Conservation (phyloP, 2,113 vertebrate genomes). For the Spizaetus ornatus region DNA sequence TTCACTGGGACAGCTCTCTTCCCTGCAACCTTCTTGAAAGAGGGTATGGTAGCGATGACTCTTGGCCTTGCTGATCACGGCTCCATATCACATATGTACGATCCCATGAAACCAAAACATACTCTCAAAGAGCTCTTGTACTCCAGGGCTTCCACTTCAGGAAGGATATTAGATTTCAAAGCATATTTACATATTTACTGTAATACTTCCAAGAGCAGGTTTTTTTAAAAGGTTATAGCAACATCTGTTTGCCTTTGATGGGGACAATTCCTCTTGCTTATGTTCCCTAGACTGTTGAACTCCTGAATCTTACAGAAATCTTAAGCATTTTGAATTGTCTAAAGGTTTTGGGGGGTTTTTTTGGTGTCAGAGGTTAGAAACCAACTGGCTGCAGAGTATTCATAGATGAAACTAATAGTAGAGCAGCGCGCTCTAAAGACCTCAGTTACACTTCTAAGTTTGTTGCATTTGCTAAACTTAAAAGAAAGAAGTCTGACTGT, state of each 20-base stretch:
- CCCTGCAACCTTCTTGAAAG: not conserved
- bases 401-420: not conserved
- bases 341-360: not conserved
- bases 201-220: not conserved
- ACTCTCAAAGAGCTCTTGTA: slow-evolving; percentile 54
- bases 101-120: slow-evolving; percentile 45
- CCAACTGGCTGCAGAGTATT: not conserved
- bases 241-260: slow-evolving; percentile 59
- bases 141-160: slow-evolving; percentile 41
- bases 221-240: slow-evolving; percentile 48
- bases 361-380: not conserved
- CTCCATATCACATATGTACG: not conserved
- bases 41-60: not conserved
- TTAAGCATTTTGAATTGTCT: not conserved
- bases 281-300: not conserved
- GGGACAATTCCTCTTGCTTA: slow-evolving; percentile 4
- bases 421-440: not conserved
- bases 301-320: not conserved
- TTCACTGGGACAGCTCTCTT: not conserved
- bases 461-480: not conserved
- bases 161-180: slow-evolving; percentile 62
- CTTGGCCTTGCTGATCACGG: not conserved
- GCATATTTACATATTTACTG: slow-evolving; percentile 59
- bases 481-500: not conserved
- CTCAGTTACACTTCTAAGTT: not conserved